These are phyloP conservation scores for Papilio helenus DNA, from an alignment of 1,140 invertebrate species.

Conservation along the genomic window DNA sequence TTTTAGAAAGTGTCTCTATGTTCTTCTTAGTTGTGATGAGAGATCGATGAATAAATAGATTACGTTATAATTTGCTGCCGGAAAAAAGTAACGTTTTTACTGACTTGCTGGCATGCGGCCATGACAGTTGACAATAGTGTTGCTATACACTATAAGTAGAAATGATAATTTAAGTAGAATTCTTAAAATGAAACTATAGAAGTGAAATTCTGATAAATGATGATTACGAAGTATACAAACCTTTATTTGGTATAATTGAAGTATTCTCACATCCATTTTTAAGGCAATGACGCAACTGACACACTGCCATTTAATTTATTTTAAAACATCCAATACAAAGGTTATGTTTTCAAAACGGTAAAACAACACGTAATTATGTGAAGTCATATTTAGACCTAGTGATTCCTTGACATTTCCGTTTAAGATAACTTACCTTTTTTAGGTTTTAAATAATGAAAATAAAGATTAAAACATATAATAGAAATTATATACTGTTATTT, in stretches of 20 bases:
- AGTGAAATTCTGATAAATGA: not conserved
- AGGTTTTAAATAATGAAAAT: not conserved
- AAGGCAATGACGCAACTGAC: slow-evolving; percentile 23
- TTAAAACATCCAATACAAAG: slow-evolving; percentile 17
- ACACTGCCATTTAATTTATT: slow-evolving; percentile 13
- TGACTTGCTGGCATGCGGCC: too few species aligned
- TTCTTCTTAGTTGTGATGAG: not conserved
- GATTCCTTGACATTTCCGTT: slow-evolving; percentile 30
- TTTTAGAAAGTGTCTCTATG: not conserved
- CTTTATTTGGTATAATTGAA: slow-evolving; percentile 29
- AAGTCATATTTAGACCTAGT: slow-evolving; percentile 28
- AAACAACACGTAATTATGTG: slow-evolving; percentile 6
- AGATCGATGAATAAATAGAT: not conserved
- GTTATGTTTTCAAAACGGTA: slow-evolving; percentile 27
- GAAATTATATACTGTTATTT: not conserved
- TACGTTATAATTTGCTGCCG: not conserved
- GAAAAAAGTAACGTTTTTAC: too few species aligned
- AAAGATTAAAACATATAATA: not conserved
- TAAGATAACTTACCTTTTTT: slow-evolving; percentile 1
- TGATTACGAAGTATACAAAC: not conserved
- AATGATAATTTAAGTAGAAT: too few species aligned
- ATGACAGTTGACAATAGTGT: too few species aligned
- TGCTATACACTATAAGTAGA: too few species aligned
- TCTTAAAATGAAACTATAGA: not conserved
- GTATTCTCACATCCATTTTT: slow-evolving; percentile 14